These are phyloP conservation scores for Monarcha castaneiventris DNA, from an alignment of 2,113 vertebrate species.

Conservation along the genomic window DNA sequence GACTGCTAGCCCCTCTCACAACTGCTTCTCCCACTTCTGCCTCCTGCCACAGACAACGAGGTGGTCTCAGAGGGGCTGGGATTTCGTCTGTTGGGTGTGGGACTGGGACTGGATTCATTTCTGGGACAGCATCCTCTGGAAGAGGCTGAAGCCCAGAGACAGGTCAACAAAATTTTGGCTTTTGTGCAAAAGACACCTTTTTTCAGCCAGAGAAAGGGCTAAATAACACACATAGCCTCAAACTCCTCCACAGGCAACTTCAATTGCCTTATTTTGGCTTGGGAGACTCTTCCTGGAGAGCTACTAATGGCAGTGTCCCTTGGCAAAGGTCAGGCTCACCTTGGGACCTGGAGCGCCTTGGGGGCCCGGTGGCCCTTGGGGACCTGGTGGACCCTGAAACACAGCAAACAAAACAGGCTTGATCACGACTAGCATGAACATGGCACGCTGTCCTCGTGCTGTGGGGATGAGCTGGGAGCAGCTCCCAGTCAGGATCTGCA, in stretches of 20 bases:
- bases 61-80: background rate
- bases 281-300: background rate
- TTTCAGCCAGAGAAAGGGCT: background rate
- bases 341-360: conserved; percentile 84
- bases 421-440: background rate
- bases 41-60: background rate
- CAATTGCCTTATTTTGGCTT: background rate
- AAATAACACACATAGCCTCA: accelerated
- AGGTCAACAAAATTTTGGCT: background rate
- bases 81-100: background rate
- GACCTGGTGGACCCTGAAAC: conserved; percentile 84
- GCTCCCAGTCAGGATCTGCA: accelerated
- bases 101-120: accelerated
- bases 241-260: accelerated
- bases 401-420: background rate
- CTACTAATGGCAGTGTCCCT: accelerated
- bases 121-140: background rate
- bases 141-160: background rate
- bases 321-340: conserved; percentile 65
- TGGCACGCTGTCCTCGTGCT: accelerated
- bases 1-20: background rate
- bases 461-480: background rate
- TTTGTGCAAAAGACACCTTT: background rate
- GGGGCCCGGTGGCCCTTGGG: conserved; percentile 82
- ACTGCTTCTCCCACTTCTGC: background rate